phyloP scores from a whole-genome alignment of 2,113 vertebrate genomes.

The Felis chaus region DNA sequence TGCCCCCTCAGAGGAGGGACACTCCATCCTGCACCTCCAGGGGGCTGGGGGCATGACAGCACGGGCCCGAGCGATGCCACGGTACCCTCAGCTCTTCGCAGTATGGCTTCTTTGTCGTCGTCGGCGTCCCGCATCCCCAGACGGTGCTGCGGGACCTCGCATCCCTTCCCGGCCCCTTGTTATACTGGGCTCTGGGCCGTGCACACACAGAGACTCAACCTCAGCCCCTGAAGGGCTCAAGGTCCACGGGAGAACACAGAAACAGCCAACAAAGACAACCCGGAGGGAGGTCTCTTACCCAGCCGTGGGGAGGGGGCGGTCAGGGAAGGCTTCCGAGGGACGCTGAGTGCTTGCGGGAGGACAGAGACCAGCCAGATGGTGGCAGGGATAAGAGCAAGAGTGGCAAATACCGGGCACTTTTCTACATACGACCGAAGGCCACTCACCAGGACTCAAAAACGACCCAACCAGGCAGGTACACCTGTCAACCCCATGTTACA shows the following conservation, averaged over 20 bases:
- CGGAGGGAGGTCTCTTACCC: neutral
- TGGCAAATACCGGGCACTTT: neutral
- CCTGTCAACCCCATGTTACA: neutral
- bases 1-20: rapidly evolving
- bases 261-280: neutral
- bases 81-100: neutral
- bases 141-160: neutral
- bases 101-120: neutral
- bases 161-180: neutral
- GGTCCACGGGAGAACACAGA: neutral
- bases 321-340: neutral
- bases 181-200: neutral
- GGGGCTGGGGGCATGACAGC: rapidly evolving
- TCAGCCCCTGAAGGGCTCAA: neutral
- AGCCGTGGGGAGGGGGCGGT: no score
- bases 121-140: neutral
- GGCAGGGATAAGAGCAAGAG: rapidly evolving
- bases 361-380: neutral
- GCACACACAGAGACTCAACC: neutral
- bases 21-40: neutral
- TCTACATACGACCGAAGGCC: neutral
- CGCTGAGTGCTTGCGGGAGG: rapidly evolving
- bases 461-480: rapidly evolving
- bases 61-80: rapidly evolving
- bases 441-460: neutral